Evolutionary conservation across 2,888 invertebrate genomes (phyloP).

Genomic region (Drosophila demipolita): DNA sequence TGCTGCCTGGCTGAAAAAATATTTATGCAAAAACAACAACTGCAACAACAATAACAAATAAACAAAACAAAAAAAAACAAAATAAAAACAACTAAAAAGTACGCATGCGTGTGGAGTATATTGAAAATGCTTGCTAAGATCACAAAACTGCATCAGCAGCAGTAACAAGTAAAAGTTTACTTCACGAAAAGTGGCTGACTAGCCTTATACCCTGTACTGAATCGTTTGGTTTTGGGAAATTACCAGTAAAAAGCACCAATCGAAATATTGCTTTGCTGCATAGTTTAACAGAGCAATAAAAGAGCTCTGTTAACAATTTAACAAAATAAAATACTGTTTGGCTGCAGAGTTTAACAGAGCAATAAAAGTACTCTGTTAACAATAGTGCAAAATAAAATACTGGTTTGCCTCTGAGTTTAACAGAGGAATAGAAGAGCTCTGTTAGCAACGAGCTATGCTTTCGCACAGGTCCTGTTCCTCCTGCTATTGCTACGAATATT

Average conservation of each 20-base stretch:
- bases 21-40: constrained; percentile 77
- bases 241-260: no score
- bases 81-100: constrained; percentile 51
- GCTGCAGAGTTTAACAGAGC: not conserved
- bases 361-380: no score
- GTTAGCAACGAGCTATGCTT: not conserved
- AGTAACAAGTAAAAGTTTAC: constrained; percentile 14
- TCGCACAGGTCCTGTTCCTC: not conserved
- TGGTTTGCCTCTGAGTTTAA: not conserved
- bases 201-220: constrained; percentile 3
- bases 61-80: constrained; percentile 36
- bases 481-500: not conserved
- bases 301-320: no score
- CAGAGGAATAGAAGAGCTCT: not conserved
- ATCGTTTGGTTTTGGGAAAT: not conserved
- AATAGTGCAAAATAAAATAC: no score
- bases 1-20: constrained; percentile 63
- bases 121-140: constrained; percentile 55
- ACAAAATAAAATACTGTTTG: no score
- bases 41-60: constrained; percentile 46
- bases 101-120: constrained; percentile 60
- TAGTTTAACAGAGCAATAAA: no score
- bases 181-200: not conserved
- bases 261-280: no score
- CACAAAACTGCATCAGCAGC: constrained; percentile 40